These are phyloP conservation scores for Piezodorus guildinii DNA, from an alignment of 1,140 invertebrate species.

Conservation along the genomic window DNA sequence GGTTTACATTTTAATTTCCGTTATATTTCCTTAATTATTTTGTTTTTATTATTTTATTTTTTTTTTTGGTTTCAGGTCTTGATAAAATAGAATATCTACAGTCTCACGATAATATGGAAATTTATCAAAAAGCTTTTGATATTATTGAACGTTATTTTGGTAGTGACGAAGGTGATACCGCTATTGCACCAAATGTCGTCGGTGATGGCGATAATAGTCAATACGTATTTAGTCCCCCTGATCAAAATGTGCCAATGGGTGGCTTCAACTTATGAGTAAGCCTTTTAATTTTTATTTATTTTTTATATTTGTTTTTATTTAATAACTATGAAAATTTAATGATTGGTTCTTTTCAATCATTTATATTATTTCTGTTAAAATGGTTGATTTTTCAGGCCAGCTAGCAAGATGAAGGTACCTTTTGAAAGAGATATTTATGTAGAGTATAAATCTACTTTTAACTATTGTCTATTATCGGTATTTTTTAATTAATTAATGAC, in stretches of 20 bases:
- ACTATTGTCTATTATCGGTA: too few species aligned
- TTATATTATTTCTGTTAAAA: too few species aligned
- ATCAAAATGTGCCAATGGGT: conserved; percentile 59
- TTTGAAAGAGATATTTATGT: too few species aligned
- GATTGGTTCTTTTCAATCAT: too few species aligned
- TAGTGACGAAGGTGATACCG: conserved; percentile 76
- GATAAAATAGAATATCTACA: conserved; percentile 97
- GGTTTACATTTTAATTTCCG: not conserved
- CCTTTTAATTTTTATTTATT: not conserved
- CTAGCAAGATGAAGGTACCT: too few species aligned
- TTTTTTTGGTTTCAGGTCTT: conserved; percentile 52
- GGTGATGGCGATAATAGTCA: conserved; percentile 49
- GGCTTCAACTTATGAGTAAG: conserved; percentile 63
- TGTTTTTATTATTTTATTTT: conserved; percentile 16
- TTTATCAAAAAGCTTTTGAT: conserved; percentile 92
- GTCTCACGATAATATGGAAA: conserved; percentile 90
- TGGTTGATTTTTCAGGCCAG: too few species aligned
- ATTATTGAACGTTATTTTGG: conserved; percentile 94
- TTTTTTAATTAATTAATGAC: too few species aligned
- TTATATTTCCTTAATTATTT: not conserved
- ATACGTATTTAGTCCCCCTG: conserved; percentile 51
- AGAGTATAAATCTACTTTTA: too few species aligned
- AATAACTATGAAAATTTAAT: too few species aligned
- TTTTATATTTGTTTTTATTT: not conserved
- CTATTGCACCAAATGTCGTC: conserved; percentile 60